These are phyloP conservation scores for Drosophila guanche DNA, from an alignment of 1,140 invertebrate species.

Conservation along the genomic window DNA sequence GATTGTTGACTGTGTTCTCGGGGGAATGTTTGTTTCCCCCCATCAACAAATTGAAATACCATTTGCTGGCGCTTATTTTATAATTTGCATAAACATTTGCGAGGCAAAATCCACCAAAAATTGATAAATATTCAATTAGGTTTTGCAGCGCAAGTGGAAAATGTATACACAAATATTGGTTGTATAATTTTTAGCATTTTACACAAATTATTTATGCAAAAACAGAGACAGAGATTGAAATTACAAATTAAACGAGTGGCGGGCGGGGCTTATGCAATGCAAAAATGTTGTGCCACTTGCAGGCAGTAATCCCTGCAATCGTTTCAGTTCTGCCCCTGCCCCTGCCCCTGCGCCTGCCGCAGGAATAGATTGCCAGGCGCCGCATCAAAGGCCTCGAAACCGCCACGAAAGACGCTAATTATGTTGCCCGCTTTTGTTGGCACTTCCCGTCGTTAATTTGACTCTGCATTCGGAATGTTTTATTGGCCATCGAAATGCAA, in stretches of 20 bases:
- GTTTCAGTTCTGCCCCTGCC: not conserved
- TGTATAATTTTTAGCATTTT: slow-evolving; percentile 51
- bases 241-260: slow-evolving; percentile 68
- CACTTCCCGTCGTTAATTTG: slow-evolving; percentile 77
- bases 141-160: slow-evolving; percentile 28
- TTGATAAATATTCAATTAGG: slow-evolving; percentile 80
- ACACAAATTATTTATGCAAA: slow-evolving; percentile 16
- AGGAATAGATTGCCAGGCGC: slow-evolving; percentile 32
- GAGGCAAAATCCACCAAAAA: slow-evolving; percentile 3
- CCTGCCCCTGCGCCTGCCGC: not conserved
- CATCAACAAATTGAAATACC: slow-evolving; percentile 33
- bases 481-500: slow-evolving; percentile 77
- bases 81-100: slow-evolving; percentile 66
- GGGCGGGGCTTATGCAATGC: slow-evolving; percentile 38
- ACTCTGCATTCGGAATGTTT: slow-evolving; percentile 50
- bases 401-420: slow-evolving; percentile 64
- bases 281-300: slow-evolving; percentile 22
- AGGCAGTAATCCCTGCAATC: slow-evolving; percentile 5
- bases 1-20: no score
- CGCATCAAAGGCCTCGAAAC: slow-evolving; percentile 45
- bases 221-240: slow-evolving; percentile 47
- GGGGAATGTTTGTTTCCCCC: slow-evolving; percentile 2
- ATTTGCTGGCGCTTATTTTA: slow-evolving; percentile 52
- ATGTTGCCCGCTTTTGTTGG: slow-evolving; percentile 51
- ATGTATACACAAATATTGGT: slow-evolving; percentile 40